These are phyloP conservation scores for Saccostrea cuccullata DNA, from an alignment of 1,140 invertebrate genomes.

Conservation along the genomic window DNA sequence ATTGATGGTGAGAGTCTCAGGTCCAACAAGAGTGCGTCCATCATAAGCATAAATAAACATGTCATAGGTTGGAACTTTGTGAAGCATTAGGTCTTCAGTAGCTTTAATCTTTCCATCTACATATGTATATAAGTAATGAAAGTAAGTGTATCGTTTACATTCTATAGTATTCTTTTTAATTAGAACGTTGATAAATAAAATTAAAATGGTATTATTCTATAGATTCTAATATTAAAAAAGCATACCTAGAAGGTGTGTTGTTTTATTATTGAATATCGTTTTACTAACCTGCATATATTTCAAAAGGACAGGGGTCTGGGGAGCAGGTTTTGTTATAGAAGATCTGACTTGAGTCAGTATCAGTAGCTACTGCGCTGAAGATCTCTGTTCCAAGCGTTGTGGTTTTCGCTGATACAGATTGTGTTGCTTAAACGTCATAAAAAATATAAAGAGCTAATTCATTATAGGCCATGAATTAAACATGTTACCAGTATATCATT, in stretches of 20 bases:
- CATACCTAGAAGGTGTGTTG: too few species aligned
- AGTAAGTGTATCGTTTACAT: too few species aligned
- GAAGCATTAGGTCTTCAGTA: conserved; percentile 23
- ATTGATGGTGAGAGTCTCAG: neutral
- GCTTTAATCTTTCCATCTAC: conserved; percentile 31
- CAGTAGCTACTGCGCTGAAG: neutral
- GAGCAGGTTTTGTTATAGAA: conserved; percentile 41
- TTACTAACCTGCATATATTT: conserved; percentile 5
- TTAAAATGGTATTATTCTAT: too few species aligned
- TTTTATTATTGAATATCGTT: too few species aligned
- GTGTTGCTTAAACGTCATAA: neutral
- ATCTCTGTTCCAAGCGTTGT: neutral
- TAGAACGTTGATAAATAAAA: too few species aligned
- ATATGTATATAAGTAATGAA: too few species aligned
- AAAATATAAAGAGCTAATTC: neutral
- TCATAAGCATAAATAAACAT: conserved; percentile 3
- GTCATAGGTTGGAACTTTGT: conserved; percentile 41
- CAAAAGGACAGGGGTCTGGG: conserved; percentile 40
- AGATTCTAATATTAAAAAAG: too few species aligned
- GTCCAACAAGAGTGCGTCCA: conserved; percentile 7
- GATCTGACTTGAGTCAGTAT: conserved; percentile 31
- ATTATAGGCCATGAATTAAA: neutral
- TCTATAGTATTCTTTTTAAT: too few species aligned
- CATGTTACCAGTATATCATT: neutral
- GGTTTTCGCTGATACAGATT: neutral